Evolutionary conservation across 1,140 invertebrate genomes (phyloP).

Genomic region (Heliconius melpomene): DNA sequence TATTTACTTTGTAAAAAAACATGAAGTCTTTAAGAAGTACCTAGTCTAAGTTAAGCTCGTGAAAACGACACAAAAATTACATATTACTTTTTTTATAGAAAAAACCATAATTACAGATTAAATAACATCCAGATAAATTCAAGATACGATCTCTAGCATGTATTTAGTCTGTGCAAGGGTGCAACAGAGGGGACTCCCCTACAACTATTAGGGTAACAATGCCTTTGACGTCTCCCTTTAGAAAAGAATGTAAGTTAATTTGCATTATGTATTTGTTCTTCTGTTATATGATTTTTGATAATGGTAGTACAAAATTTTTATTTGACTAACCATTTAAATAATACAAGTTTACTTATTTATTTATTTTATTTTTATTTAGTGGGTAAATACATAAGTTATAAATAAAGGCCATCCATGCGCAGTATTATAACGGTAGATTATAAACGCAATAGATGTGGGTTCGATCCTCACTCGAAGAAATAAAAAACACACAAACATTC

Average conservation of each 20-base stretch:
- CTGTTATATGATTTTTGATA: slow-evolving; percentile 17
- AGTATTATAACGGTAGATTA: no score
- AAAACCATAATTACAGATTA: slow-evolving; percentile 4
- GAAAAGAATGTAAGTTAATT: slow-evolving; percentile 14
- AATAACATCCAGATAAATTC: slow-evolving; percentile 13
- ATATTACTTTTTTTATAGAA: background rate
- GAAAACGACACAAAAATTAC: background rate
- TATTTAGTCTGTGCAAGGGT: slow-evolving; percentile 6
- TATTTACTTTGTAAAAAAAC: background rate
- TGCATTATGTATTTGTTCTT: slow-evolving; percentile 14
- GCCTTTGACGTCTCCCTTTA: slow-evolving; percentile 12
- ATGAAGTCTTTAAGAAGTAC: background rate
- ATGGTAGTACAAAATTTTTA: slow-evolving; percentile 25
- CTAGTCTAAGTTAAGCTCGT: background rate
- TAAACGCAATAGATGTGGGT: background rate
- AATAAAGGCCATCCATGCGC: no score
- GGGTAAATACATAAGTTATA: no score
- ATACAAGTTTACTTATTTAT: background rate
- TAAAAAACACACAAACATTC: no score
- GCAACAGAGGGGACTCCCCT: slow-evolving; percentile 6
- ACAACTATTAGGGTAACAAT: slow-evolving; percentile 13
- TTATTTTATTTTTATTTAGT: no score
- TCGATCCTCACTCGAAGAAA: background rate
- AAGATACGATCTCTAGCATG: slow-evolving; percentile 6
- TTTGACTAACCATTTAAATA: slow-evolving; percentile 17